phyloP scores from a whole-genome alignment of 2,888 invertebrate species.

The Acleris laterana region DNA sequence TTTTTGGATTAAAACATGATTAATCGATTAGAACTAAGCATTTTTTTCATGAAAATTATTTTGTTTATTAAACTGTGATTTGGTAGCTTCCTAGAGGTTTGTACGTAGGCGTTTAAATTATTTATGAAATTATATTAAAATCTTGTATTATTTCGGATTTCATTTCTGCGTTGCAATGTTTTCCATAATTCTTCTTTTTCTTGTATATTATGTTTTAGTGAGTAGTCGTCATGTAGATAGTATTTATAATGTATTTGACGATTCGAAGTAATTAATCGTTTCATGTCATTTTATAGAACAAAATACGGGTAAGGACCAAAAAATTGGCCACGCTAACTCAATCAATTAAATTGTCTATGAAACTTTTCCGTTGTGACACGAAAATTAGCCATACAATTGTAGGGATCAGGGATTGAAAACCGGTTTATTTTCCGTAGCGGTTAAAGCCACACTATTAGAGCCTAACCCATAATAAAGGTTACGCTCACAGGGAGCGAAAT shows the following conservation, averaged over 20 bases:
- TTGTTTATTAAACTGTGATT: slow-evolving; percentile 23
- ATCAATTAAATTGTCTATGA: too few species aligned
- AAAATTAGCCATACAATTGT: too few species aligned
- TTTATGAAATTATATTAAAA: background rate
- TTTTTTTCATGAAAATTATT: slow-evolving; percentile 3
- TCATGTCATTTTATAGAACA: slow-evolving; percentile 30
- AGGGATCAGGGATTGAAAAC: too few species aligned
- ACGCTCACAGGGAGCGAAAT: too few species aligned
- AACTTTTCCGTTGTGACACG: too few species aligned
- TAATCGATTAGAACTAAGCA: too few species aligned
- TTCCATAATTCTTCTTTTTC: background rate
- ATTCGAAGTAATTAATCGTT: slow-evolving; percentile 7
- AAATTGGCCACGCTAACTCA: too few species aligned
- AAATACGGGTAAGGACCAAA: too few species aligned
- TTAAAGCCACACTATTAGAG: too few species aligned
- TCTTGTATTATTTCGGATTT: slow-evolving; percentile 14
- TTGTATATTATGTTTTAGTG: slow-evolving; percentile 5
- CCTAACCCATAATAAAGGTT: too few species aligned
- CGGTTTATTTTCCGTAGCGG: too few species aligned
- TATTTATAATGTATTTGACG: background rate
- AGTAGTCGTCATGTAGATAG: slow-evolving; percentile 1
- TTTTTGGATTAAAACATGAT: too few species aligned
- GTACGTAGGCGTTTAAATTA: slow-evolving; percentile 10
- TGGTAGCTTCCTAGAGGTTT: slow-evolving; percentile 21
- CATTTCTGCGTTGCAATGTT: slow-evolving; percentile 5